phyloP scores from a whole-genome alignment of 2,113 vertebrate genomes.

The Chaetops frenatus region DNA sequence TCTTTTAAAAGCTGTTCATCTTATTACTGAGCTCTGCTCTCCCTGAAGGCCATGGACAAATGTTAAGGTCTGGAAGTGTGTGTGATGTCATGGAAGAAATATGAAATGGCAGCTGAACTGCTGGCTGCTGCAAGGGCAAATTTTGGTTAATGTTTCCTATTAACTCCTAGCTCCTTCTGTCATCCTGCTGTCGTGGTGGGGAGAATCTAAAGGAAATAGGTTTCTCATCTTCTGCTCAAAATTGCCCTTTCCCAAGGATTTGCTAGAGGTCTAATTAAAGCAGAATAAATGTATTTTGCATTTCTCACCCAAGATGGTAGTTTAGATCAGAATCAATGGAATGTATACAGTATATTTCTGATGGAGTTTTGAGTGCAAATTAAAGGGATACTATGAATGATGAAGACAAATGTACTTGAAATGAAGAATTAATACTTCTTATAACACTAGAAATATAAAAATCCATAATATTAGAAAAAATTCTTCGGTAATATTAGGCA shows the following conservation, averaged over 20 bases:
- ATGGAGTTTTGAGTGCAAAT: not conserved
- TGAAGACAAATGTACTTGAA: slow-evolving; percentile 33
- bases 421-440: slow-evolving; percentile 9
- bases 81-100: slow-evolving; percentile 35
- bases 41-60: slow-evolving; percentile 32
- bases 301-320: slow-evolving; percentile 13
- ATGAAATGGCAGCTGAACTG: slow-evolving; percentile 2
- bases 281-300: slow-evolving; percentile 39
- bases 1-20: slow-evolving; percentile 24
- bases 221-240: not conserved
- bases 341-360: not conserved
- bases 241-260: not conserved
- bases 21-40: not conserved
- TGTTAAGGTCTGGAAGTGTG: not conserved
- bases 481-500: not conserved
- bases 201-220: not conserved
- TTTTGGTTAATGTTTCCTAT: slow-evolving; percentile 43
- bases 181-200: not conserved
- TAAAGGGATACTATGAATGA: not conserved
- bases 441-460: not conserved
- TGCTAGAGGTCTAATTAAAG: slow-evolving; percentile 38
- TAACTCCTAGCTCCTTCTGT: slow-evolving; percentile 40
- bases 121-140: slow-evolving; percentile 35
- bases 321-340: slow-evolving; percentile 35
- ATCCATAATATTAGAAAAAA: not conserved